Base-by-base conservation (phyloP, 2,888 invertebrate species). In the Elysia crispata region DNA sequence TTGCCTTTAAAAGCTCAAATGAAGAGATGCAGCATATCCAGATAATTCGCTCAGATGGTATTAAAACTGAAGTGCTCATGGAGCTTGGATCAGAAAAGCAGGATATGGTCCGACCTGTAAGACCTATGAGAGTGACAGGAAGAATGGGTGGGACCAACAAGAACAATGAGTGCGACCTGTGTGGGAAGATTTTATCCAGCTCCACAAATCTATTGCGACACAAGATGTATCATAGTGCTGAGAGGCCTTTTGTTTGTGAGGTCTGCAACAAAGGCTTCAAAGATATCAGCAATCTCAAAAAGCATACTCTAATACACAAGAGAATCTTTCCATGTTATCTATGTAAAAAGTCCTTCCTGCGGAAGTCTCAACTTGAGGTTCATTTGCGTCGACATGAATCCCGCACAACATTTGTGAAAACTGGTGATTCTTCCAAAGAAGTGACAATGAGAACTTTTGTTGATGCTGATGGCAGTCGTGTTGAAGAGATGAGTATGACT, bases 401-500 rank as follows among this genome's bases (percentile, higher is more conserved):
- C n/a, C 60, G 70, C n/a, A 80, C 76, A 18, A 57, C 72, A 1
- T n/a, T 80, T 28, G 76, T 76, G 31, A 80, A 76, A 31, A 70
- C 75, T 41, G 80, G 80, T 0, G 70, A 70, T 64, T 54, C 67
- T 0, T 69, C 60, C 15, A 80, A 80, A 54, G 80, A 80, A 64
- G 76, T 80, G 28, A 72, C 72, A 0, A 31, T 80, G 60, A 76
- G 76, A 31, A 80, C 80, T 5, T 80, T 76, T 54, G 80, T 80
- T 18, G 80, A 80, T 72, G 76, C 60, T 41, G 75, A 79, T 62
- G 80, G 80, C 20, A 80, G 76, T n/a, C 28, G 80, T 18, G 80
- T 80, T n/a, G 80, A 80, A 54, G 80, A 80, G 41, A 80, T 76
- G 79, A 76, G 80, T 69, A 80, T 80, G 80, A 70, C 54, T 11